Evolutionary conservation across 2,888 invertebrate genomes (phyloP).

Genomic region (Drosophila melanosoma): DNA sequence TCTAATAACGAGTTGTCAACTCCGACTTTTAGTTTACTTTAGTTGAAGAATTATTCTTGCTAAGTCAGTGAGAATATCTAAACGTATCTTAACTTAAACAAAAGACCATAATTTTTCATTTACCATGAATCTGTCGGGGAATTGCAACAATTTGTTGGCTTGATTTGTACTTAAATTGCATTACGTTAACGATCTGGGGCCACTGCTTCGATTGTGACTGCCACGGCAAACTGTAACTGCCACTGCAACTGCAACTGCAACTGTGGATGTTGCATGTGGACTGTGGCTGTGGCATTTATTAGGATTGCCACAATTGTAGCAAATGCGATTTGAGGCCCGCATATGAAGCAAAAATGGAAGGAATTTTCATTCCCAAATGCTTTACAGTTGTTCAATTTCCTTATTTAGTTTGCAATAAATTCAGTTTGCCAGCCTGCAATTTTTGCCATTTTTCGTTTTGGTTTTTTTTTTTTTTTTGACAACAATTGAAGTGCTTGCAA

Average conservation of each 20-base stretch:
- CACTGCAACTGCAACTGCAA: conserved; percentile 9
- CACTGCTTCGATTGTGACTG: conserved; percentile 11
- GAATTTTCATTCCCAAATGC: conserved; percentile 34
- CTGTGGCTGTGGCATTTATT: conserved; percentile 17
- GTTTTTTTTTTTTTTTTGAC: conserved; percentile 1
- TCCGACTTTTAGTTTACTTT: neutral
- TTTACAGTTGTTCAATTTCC: conserved; percentile 37
- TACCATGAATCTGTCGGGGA: conserved; percentile 29
- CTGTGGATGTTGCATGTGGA: conserved; percentile 6
- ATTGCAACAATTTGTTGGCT: conserved; percentile 59
- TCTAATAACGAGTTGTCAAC: neutral
- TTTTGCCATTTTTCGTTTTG: conserved; percentile 2
- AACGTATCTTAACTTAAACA: conserved; percentile 10
- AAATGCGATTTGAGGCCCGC: conserved; percentile 40
- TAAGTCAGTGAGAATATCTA: neutral
- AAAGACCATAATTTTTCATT: conserved; percentile 44
- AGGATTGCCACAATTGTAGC: conserved; percentile 21
- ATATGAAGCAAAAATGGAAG: conserved; percentile 13
- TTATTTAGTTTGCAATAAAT: conserved; percentile 36
- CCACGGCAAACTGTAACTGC: neutral
- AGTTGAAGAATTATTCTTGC: neutral
- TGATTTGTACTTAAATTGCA: conserved; percentile 70
- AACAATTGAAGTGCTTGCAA: conserved; percentile 9
- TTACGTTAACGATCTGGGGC: conserved; percentile 61
- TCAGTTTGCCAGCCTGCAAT: conserved; percentile 40